phyloP scores from a whole-genome alignment of 2,888 invertebrate genomes.

The Mythimna impura region DNA sequence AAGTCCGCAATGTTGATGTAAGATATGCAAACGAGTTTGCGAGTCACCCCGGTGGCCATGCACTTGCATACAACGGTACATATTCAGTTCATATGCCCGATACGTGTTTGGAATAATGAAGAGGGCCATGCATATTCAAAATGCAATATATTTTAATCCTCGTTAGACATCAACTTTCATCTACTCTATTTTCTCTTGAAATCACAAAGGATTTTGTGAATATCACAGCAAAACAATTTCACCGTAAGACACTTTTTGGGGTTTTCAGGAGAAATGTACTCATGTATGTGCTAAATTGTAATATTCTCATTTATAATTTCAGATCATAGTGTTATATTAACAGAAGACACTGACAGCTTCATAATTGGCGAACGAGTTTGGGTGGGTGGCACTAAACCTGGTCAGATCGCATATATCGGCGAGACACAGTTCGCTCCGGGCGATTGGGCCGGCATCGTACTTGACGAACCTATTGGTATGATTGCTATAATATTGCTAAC shows the following conservation, averaged over 20 bases:
- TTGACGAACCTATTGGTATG: slow-evolving; percentile 98
- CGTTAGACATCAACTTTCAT: slow-evolving; percentile 67
- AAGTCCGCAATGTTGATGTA: slow-evolving; percentile 78
- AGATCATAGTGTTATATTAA: slow-evolving; percentile 96
- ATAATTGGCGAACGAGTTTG: slow-evolving; percentile 98
- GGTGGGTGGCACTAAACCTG: slow-evolving; percentile 97
- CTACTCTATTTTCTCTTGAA: slow-evolving; percentile 57
- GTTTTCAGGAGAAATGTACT: slow-evolving; percentile 15
- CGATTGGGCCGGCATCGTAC: slow-evolving; percentile 99
- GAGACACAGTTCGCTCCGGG: slow-evolving; percentile 99
- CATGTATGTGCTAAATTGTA: slow-evolving; percentile 15
- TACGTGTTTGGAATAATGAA: slow-evolving; percentile 77
- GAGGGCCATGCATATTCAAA: slow-evolving; percentile 78
- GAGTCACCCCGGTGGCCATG: slow-evolving; percentile 81
- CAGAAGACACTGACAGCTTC: slow-evolving; percentile 98
- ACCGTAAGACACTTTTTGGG: neutral
- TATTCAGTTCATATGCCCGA: slow-evolving; percentile 81
- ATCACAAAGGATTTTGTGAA: slow-evolving; percentile 15
- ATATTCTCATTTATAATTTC: slow-evolving; percentile 72
- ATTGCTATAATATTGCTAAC: neutral
- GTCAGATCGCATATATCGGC: slow-evolving; percentile 97
- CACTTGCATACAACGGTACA: slow-evolving; percentile 84
- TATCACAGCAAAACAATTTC: neutral
- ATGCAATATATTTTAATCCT: slow-evolving; percentile 72
- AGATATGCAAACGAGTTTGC: slow-evolving; percentile 82